phyloP scores from a whole-genome alignment of 2,888 invertebrate genomes.

The Apoda limacodes region DNA sequence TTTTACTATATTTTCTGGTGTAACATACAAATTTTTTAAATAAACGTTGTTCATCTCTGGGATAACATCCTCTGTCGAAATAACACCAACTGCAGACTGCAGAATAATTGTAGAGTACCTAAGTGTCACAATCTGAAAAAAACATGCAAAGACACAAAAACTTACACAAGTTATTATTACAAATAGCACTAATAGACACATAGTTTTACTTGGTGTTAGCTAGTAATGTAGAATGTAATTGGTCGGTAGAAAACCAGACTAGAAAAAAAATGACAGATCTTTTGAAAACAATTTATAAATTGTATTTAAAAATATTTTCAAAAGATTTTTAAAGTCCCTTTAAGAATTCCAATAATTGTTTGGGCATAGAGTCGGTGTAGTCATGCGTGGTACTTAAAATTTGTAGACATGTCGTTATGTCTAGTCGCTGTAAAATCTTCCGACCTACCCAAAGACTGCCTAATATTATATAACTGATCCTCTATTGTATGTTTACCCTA shows the following conservation, averaged over 20 bases:
- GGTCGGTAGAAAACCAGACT: slow-evolving; percentile 50
- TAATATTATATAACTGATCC: slow-evolving; percentile 46
- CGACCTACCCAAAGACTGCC: slow-evolving; percentile 72
- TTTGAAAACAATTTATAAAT: slow-evolving; percentile 16
- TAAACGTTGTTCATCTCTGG: too few species aligned
- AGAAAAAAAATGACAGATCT: slow-evolving; percentile 12
- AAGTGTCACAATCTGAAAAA: too few species aligned
- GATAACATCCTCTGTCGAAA: too few species aligned
- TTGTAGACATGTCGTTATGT: slow-evolving; percentile 46
- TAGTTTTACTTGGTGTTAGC: slow-evolving; percentile 61
- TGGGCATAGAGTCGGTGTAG: slow-evolving; percentile 34
- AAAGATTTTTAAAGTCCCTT: slow-evolving; percentile 26
- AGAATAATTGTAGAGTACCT: too few species aligned
- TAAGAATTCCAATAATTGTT: too few species aligned
- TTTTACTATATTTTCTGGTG: too few species aligned
- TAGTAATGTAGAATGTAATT: slow-evolving; percentile 37
- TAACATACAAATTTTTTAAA: too few species aligned
- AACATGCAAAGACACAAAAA: too few species aligned
- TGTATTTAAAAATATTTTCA: slow-evolving; percentile 15
- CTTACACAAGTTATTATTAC: too few species aligned
- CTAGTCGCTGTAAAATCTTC: slow-evolving; percentile 64
- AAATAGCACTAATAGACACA: too few species aligned
- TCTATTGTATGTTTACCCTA: slow-evolving; percentile 51
- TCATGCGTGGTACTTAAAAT: slow-evolving; percentile 39
- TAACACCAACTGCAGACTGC: too few species aligned